These are phyloP conservation scores for Embidobia sp. DNA, from an alignment of 2,888 invertebrate species.

Conservation along the genomic window DNA sequence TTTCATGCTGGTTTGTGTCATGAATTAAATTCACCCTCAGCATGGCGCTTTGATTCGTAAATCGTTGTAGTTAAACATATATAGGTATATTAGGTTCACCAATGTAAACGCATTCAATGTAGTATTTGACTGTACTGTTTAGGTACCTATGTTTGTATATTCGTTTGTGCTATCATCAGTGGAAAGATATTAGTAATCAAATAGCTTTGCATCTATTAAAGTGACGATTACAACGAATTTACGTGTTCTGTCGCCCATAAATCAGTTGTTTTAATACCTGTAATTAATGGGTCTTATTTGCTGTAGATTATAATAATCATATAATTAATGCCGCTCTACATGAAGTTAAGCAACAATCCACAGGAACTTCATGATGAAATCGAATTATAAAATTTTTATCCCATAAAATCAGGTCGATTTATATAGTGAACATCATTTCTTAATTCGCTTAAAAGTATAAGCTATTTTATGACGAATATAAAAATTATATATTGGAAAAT, in stretches of 20 bases:
- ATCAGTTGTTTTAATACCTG: slow-evolving; percentile 1
- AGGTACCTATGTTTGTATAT: slow-evolving; percentile 59
- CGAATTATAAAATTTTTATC: no score
- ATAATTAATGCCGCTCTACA: no score
- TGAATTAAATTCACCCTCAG: slow-evolving; percentile 60
- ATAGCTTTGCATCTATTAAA: slow-evolving; percentile 56
- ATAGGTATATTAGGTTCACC: slow-evolving; percentile 64
- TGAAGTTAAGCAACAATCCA: no score
- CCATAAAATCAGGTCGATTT: no score
- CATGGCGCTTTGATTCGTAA: slow-evolving; percentile 64
- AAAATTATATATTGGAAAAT: no score
- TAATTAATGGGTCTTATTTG: slow-evolving; percentile 20
- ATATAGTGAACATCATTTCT: no score
- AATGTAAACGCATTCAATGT: slow-evolving; percentile 60
- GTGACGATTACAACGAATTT: slow-evolving; percentile 42
- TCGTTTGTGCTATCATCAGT: slow-evolving; percentile 53
- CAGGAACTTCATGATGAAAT: no score
- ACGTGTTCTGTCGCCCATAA: slow-evolving; percentile 30
- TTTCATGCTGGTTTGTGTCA: slow-evolving; percentile 63
- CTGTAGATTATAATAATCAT: no score
- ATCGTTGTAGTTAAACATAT: slow-evolving; percentile 62
- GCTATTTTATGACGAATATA: no score
- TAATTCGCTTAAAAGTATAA: no score
- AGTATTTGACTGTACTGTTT: slow-evolving; percentile 62
- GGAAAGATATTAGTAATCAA: slow-evolving; percentile 56